Base-by-base conservation (phyloP, 92 coral and sea anemone genomes). In the Parazoanthus atlanticus region DNA sequence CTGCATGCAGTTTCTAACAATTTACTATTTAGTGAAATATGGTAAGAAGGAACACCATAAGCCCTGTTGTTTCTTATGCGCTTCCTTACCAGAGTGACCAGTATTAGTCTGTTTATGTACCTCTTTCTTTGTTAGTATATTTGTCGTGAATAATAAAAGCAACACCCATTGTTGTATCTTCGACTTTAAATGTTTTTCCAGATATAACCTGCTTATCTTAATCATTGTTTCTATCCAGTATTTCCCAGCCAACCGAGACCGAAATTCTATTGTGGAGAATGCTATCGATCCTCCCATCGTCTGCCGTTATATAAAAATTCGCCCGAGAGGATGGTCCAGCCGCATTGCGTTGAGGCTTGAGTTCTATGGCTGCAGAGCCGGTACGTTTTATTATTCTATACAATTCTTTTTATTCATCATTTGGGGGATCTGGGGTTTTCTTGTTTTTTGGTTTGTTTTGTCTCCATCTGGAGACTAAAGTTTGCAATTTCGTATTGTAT, bases 291-390 rank as follows among this genome's bases (percentile, higher is more conserved):
- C 93, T 0, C 90, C 82, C 25, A 74, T 93, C 25, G 81, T 85
- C 25, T 87, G 89, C 38, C 87, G 95, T 5, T 91, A 88, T n/a
- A 56, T 93, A 12, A 92, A 92, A 46, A 65, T 93, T 85, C 85
- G 87, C 7, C 95, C 95, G 6, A 69, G 86, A 43, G 74, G 85
- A 8, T 90, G 95, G 95, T 36, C 69, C 70, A 71, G 93, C 10
- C 93, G 91, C 66, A 90, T 90, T 21, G 82, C 91, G 15, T 40
- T 93, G 91, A 93, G 95, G 66, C 58, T 79, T 1, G 95, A 93
- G 77, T 83, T 93, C 66, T 92, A 77, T 43, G 94, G 94, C 3
- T 92, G 94, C 47, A 78, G 86, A 56, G 94, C 90, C 81, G 90
- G 94, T 92, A 29, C 49, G 90, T 41, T 73, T 3, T 32, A 31